Percentiles rank a stretch among this genome's conserved stretches.
Conservation (phyloP, 2,113 vertebrate genomes). For the Myodes glareolus region DNA sequence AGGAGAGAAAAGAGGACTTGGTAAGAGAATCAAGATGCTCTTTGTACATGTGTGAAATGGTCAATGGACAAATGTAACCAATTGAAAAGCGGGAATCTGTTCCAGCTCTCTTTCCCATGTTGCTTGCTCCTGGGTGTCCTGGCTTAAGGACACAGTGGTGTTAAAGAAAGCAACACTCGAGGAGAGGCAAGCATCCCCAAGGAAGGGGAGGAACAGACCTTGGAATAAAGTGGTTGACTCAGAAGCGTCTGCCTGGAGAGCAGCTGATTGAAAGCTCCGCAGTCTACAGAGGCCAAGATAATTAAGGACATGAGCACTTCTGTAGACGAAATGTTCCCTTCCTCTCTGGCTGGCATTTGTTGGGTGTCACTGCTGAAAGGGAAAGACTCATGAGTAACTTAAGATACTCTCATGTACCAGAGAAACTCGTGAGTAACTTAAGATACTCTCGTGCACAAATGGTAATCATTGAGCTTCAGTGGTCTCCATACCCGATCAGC, state of each 20-base stretch:
- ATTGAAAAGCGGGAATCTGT: not conserved
- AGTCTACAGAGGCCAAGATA: constrained; percentile 23
- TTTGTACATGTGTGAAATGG: too few relatives aligned
- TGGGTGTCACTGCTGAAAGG: constrained; percentile 3
- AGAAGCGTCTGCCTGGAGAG: constrained; percentile 39
- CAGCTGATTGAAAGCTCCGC: constrained; percentile 46
- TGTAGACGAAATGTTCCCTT: constrained; percentile 55
- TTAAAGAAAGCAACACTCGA: not conserved
- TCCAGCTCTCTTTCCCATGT: not conserved
- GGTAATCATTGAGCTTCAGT: not conserved
- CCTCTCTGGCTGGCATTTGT: constrained; percentile 42
- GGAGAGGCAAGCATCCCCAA: not conserved
- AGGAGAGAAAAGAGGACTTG: not conserved
- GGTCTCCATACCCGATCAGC: not conserved
- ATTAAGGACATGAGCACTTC: constrained; percentile 60
- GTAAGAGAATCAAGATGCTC: too few relatives aligned
- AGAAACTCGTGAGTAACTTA: not conserved
- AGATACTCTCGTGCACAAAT: not conserved
- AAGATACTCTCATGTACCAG: not conserved
- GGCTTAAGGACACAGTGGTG: not conserved
- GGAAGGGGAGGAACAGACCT: not conserved
- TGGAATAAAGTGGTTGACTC: not conserved
- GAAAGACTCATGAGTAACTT: not conserved
- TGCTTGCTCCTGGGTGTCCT: not conserved
- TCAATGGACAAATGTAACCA: not conserved